These are phyloP conservation scores for Erithacus rubecula DNA, from an alignment of 2,797 vertebrate species.

Conservation along the genomic window DNA sequence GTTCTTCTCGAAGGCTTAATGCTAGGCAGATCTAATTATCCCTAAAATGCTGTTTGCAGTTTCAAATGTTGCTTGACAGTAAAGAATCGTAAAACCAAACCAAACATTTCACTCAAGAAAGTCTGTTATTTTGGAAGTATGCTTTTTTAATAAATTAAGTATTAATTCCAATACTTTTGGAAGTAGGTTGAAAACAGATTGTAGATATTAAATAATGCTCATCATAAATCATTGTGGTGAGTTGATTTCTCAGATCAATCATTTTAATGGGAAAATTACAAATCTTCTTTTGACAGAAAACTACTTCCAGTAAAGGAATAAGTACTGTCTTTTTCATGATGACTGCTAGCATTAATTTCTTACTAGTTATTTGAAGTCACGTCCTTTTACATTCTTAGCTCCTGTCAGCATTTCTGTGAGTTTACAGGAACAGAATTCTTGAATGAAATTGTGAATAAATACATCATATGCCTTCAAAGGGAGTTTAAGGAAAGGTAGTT, in stretches of 20 bases:
- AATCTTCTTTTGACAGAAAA: neutral
- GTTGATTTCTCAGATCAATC: neutral
- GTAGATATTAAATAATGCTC: neutral
- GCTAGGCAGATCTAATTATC: neutral
- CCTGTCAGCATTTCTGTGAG: neutral
- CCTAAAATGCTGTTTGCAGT: neutral
- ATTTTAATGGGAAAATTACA: neutral
- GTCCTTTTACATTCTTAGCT: neutral
- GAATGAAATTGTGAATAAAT: neutral
- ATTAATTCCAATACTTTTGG: neutral
- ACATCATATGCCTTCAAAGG: neutral
- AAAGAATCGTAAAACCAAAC: neutral
- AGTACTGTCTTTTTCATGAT: neutral
- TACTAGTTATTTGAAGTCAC: neutral
- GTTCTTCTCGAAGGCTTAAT: neutral
- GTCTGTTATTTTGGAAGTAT: neutral
- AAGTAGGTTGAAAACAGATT: neutral
- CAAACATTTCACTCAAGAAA: neutral
- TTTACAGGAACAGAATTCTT: neutral
- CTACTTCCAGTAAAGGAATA: neutral
- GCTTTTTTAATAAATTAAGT: neutral
- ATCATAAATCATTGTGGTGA: neutral
- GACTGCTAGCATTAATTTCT: neutral
- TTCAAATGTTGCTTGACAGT: conserved; percentile 5
- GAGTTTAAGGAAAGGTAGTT: neutral